These are phyloP conservation scores for Coronaproctus castanopsis DNA, from an alignment of 2,888 invertebrate genomes.

Conservation along the genomic window DNA sequence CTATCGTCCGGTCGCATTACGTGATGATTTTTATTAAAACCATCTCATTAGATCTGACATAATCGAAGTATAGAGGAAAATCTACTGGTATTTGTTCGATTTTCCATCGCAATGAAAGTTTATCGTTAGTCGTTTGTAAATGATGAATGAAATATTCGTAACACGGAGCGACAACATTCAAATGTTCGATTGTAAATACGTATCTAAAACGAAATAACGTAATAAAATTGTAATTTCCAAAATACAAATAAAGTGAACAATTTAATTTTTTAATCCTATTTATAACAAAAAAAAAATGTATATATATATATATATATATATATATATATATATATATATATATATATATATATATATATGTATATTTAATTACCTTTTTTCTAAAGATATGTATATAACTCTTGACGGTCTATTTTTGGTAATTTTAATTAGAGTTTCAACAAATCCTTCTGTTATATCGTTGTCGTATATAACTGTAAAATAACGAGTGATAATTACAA, in stretches of 20 bases:
- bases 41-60: neutral
- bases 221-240: neutral
- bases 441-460: conserved; percentile 55
- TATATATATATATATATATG: neutral
- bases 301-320: neutral
- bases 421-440: conserved; percentile 46
- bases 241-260: neutral
- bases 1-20: too few relatives aligned
- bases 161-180: conserved; percentile 67
- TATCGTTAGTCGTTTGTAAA: neutral
- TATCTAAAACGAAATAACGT: conserved; percentile 32
- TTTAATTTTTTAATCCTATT: too few relatives aligned
- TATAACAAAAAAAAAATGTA: neutral
- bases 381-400: conserved; percentile 50
- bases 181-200: conserved; percentile 60
- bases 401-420: conserved; percentile 37
- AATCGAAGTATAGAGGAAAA: conserved; percentile 3
- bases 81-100: neutral
- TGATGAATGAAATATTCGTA: conserved; percentile 49
- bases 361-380: conserved; percentile 36
- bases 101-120: neutral
- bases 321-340: neutral
- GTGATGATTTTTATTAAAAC: neutral
- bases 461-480: conserved; percentile 66
- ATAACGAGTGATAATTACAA: too few relatives aligned